Conservation (phyloP, 2,797 vertebrate genomes). For the Rhynchotus rufescens region DNA sequence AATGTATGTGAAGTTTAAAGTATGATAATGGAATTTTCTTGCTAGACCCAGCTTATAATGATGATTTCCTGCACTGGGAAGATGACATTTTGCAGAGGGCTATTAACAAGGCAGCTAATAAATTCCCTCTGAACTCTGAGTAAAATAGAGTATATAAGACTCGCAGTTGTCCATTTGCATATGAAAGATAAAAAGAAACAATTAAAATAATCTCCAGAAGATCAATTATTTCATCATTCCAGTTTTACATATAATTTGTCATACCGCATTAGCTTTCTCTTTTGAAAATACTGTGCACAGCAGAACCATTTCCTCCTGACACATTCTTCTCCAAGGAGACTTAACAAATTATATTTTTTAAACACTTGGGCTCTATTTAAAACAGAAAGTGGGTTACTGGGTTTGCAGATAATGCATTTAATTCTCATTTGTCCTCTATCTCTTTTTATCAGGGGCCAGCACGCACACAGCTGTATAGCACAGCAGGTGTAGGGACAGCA, state of each 20-base stretch:
- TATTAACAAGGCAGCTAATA: not conserved
- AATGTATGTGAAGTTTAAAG: not conserved
- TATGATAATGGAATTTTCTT: not conserved
- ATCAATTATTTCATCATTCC: not conserved
- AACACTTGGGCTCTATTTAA: slow-evolving; percentile 13
- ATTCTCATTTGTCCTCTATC: not conserved
- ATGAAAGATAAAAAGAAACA: slow-evolving; percentile 28
- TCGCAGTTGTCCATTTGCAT: slow-evolving; percentile 35
- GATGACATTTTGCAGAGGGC: not conserved
- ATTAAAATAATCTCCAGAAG: slow-evolving; percentile 22
- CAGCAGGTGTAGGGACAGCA: not conserved
- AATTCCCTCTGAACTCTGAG: not conserved
- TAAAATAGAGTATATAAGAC: not conserved
- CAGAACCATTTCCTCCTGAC: not conserved
- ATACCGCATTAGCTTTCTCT: not conserved
- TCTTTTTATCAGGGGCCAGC: not conserved
- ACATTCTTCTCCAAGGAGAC: not conserved
- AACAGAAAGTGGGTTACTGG: slow-evolving; percentile 39
- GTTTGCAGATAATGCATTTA: slow-evolving; percentile 31
- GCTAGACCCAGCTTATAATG: not conserved
- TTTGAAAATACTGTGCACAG: not conserved
- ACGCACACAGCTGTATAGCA: not conserved
- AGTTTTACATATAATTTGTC: slow-evolving; percentile 6
- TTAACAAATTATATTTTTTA: not conserved
- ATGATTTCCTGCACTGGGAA: not conserved